phyloP scores from a whole-genome alignment of 1,140 invertebrate species.

The Triops cancriformis region DNA sequence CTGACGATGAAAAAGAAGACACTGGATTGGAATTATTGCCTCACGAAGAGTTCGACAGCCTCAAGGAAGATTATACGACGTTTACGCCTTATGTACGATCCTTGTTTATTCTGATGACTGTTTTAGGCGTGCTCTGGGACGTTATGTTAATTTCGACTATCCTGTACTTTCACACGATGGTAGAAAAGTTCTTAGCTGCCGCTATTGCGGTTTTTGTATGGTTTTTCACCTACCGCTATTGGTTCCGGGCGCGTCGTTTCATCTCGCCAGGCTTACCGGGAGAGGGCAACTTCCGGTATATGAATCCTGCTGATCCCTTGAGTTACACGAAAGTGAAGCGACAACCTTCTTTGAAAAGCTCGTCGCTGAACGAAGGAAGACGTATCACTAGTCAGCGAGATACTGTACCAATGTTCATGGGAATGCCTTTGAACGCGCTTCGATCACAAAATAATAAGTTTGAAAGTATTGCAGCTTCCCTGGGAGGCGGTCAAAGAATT shows the following conservation, averaged over 20 bases:
- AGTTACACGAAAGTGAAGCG: conserved; percentile 15
- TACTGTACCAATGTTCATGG: conserved; percentile 58
- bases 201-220: conserved; percentile 75
- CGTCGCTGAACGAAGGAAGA: neutral
- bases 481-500: neutral
- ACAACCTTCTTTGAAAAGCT: conserved; percentile 10
- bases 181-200: conserved; percentile 86
- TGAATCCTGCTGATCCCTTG: conserved; percentile 34
- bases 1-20: conserved; percentile 41
- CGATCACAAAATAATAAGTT: conserved; percentile 30
- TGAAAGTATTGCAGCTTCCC: neutral
- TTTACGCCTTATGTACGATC: conserved; percentile 72
- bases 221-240: conserved; percentile 82
- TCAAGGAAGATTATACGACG: conserved; percentile 62
- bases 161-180: conserved; percentile 88
- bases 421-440: conserved; percentile 56
- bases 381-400: conserved; percentile 33
- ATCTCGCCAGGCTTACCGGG: conserved; percentile 60
- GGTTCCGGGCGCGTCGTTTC: conserved; percentile 52
- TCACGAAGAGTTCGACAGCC: conserved; percentile 55
- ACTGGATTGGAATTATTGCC: conserved; percentile 59
- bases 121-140: conserved; percentile 80
- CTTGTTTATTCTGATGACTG: conserved; percentile 66
- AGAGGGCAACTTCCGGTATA: conserved; percentile 69
- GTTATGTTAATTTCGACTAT: conserved; percentile 85